Percentiles rank a stretch among this genome's conserved stretches.
These are phyloP conservation scores for Drosophila buzzatii DNA, from an alignment of 2,888 invertebrate genomes.

Conservation along the genomic window DNA sequence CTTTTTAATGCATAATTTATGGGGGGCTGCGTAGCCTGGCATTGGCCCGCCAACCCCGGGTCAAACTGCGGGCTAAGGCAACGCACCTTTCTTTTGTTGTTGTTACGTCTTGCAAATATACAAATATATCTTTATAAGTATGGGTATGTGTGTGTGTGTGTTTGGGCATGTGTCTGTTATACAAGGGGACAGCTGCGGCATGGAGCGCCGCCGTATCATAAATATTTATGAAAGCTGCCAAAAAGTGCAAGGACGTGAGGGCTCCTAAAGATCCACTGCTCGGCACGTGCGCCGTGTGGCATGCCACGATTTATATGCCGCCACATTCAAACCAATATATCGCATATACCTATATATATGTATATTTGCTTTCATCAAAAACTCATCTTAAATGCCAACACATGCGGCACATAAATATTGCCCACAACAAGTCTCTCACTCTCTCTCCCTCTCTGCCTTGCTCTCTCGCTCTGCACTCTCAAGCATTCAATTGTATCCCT, in stretches of 20 bases:
- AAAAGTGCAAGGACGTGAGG: slow-evolving; percentile 36
- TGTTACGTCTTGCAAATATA: slow-evolving; percentile 30
- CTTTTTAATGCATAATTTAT: slow-evolving; percentile 81
- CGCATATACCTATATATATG: neutral
- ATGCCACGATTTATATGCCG: slow-evolving; percentile 62
- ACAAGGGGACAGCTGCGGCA: slow-evolving; percentile 50
- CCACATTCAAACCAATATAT: slow-evolving; percentile 46
- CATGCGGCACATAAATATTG: slow-evolving; percentile 63
- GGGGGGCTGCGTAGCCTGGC: slow-evolving; percentile 17
- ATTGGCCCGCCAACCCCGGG: slow-evolving; percentile 25
- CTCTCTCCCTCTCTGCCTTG: neutral
- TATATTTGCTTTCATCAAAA: slow-evolving; percentile 70
- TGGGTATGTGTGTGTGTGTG: slow-evolving; percentile 16
- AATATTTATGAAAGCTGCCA: slow-evolving; percentile 73
- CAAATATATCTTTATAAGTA: slow-evolving; percentile 1
- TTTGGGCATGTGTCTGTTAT: slow-evolving; percentile 21
- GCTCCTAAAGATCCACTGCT: slow-evolving; percentile 13
- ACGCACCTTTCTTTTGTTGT: slow-evolving; percentile 43
- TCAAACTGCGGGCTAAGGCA: slow-evolving; percentile 36
- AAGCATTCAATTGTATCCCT: slow-evolving; percentile 38
- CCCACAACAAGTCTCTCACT: neutral
- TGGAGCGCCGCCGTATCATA: slow-evolving; percentile 56
- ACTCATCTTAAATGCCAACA: slow-evolving; percentile 77
- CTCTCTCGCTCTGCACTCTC: neutral
- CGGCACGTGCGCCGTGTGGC: slow-evolving; percentile 62